Evolutionary conservation across 2,888 invertebrate genomes (phyloP).

Genomic region (Odontocolon sp.): DNA sequence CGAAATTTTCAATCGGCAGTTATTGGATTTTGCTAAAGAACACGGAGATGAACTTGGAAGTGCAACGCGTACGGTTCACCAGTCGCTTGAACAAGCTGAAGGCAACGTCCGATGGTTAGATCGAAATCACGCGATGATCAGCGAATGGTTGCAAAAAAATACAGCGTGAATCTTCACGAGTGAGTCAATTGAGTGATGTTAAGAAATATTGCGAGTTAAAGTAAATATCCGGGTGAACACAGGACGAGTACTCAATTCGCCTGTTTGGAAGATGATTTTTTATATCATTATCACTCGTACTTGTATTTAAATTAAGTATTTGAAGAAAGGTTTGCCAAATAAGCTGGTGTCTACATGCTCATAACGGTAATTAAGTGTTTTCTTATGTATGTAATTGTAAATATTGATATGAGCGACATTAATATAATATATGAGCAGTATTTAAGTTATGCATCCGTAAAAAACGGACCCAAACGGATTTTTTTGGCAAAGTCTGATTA

Average conservation of each 20-base stretch:
- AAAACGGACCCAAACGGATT: neutral
- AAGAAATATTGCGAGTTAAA: conserved; percentile 24
- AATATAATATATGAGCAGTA: conserved; percentile 53
- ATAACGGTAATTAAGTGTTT: conserved; percentile 52
- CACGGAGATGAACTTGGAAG: conserved; percentile 86
- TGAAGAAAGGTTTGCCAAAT: conserved; percentile 36
- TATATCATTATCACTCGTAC: conserved; percentile 32
- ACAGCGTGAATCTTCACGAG: conserved; percentile 64
- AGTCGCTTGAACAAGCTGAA: conserved; percentile 90
- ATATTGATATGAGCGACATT: conserved; percentile 65
- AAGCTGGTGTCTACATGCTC: conserved; percentile 15
- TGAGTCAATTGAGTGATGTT: conserved; percentile 12
- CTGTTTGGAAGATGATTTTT: neutral
- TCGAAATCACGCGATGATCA: conserved; percentile 87
- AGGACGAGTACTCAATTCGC: neutral
- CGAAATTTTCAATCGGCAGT: no score
- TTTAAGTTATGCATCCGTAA: conserved; percentile 4
- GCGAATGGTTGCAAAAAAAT: conserved; percentile 85
- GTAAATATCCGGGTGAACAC: conserved; percentile 2
- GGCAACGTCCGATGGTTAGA: conserved; percentile 93
- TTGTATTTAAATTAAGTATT: conserved; percentile 23
- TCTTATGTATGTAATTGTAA: conserved; percentile 72
- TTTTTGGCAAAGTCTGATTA: conserved; percentile 1
- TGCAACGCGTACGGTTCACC: conserved; percentile 87
- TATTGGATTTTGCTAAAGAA: conserved; percentile 86